Evolutionary conservation across 2,797 vertebrate genomes (phyloP).

Genomic region (Crotalus adamanteus): DNA sequence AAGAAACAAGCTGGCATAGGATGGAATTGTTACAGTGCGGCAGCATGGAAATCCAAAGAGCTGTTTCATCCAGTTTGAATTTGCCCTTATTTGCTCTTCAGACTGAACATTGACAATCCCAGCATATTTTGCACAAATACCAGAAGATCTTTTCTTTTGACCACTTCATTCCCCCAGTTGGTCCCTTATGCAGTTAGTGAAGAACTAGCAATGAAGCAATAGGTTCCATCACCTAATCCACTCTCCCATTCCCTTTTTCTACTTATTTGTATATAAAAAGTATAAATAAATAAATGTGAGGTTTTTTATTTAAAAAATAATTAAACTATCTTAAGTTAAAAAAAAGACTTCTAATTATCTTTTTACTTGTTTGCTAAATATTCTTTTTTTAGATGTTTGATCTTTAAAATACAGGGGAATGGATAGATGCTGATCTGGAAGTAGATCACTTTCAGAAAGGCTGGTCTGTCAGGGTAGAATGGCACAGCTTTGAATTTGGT

Average conservation of each 20-base stretch:
- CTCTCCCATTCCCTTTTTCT: not conserved
- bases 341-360: not conserved
- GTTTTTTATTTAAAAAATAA: not conserved
- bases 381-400: not conserved
- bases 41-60: rapidly evolving
- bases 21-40: rapidly evolving
- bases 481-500: not conserved
- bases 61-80: not conserved
- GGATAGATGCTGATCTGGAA: not conserved
- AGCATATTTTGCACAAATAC: slow-evolving; percentile 11
- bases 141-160: not conserved
- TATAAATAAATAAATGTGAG: not conserved
- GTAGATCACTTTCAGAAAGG: not conserved
- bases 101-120: not conserved
- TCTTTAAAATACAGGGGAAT: not conserved
- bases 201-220: not conserved
- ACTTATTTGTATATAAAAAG: not conserved
- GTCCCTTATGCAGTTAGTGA: not conserved
- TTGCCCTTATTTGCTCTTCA: not conserved
- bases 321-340: not conserved
- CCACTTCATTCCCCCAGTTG: too few species aligned
- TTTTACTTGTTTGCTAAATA: not conserved
- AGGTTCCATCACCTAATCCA: not conserved
- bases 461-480: not conserved
- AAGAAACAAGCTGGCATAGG: not conserved